phyloP scores from a whole-genome alignment of 2,113 vertebrate genomes.

The Cyanoderma ruficeps region DNA sequence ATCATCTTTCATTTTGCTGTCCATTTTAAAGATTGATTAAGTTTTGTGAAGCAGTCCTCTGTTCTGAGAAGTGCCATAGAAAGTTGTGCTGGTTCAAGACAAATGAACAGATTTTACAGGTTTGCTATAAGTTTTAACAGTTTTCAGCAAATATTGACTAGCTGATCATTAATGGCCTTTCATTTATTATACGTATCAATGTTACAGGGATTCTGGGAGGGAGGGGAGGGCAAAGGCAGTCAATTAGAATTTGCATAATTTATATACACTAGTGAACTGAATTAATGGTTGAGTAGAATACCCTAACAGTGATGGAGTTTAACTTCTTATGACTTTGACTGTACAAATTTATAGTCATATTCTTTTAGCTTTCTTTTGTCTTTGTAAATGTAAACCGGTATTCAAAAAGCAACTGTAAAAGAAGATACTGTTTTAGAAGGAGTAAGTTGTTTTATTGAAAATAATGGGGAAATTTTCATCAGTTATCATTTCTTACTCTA shows the following conservation, averaged over 20 bases:
- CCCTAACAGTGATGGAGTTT: background rate
- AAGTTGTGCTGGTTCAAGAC: background rate
- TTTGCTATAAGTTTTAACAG: background rate
- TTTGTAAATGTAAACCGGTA: background rate
- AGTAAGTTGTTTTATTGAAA: background rate
- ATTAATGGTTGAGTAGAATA: background rate
- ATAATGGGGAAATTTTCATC: background rate
- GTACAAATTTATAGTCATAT: background rate
- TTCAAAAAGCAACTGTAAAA: background rate
- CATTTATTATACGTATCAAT: background rate
- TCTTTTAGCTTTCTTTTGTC: background rate
- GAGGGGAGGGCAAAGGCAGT: background rate
- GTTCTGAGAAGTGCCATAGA: background rate
- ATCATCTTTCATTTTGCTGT: conserved; percentile 36
- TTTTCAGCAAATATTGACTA: background rate
- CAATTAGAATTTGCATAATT: background rate
- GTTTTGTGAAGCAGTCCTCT: background rate
- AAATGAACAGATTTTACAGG: background rate
- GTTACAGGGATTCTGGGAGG: background rate
- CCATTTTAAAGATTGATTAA: conserved; percentile 34
- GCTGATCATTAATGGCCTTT: background rate
- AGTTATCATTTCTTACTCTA: background rate
- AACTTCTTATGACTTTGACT: background rate
- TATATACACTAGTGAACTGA: background rate
- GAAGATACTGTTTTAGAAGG: background rate